These are phyloP conservation scores for Eupithecia inturbata DNA, from an alignment of 2,888 invertebrate species.

Conservation along the genomic window DNA sequence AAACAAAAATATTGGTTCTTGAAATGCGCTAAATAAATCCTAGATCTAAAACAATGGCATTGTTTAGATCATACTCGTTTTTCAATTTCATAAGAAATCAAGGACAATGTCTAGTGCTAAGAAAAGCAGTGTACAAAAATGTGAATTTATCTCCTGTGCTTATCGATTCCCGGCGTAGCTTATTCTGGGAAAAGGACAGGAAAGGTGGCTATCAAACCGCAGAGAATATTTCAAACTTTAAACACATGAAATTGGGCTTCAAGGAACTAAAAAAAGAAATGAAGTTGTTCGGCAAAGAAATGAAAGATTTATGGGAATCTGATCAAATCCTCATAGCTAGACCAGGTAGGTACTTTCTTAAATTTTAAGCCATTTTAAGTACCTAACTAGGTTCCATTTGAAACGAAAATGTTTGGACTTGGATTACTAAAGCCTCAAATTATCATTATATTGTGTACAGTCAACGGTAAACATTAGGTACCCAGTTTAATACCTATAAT, in stretches of 20 bases:
- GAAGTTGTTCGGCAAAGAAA: conserved; percentile 86
- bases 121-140: conserved; percentile 51
- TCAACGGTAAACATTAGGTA: neutral
- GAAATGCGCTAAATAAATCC: neutral
- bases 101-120: conserved; percentile 55
- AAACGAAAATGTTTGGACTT: too few species aligned
- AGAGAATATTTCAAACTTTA: conserved; percentile 72
- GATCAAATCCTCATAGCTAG: conserved; percentile 85
- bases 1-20: neutral
- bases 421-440: too few species aligned
- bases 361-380: neutral
- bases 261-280: conserved; percentile 87
- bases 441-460: neutral
- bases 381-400: too few species aligned
- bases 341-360: conserved; percentile 70
- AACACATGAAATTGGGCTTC: conserved; percentile 86
- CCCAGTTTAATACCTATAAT: too few species aligned
- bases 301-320: conserved; percentile 85
- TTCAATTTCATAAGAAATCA: conserved; percentile 46
- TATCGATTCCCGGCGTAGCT: conserved; percentile 57
- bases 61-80: conserved; percentile 49
- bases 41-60: conserved; percentile 42
- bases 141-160: conserved; percentile 46
- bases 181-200: conserved; percentile 84
- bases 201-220: conserved; percentile 85